Conservation (phyloP, 2,797 vertebrate genomes). For the Crotalus adamanteus region DNA sequence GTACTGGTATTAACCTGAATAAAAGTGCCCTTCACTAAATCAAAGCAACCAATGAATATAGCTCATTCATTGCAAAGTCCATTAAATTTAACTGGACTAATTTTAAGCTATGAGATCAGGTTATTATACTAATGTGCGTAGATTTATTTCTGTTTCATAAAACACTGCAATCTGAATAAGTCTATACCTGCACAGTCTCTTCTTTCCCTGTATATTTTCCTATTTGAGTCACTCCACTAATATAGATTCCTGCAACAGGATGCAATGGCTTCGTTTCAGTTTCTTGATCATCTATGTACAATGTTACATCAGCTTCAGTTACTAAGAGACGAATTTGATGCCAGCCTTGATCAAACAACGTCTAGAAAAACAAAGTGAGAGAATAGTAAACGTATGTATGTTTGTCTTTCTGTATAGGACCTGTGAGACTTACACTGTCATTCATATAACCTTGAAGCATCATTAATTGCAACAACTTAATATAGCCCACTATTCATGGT, state of each 20-base stretch:
- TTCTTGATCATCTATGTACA: constrained; percentile 90
- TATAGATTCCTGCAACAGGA: constrained; percentile 90
- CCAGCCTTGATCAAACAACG: constrained; percentile 93
- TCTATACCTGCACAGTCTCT: constrained; percentile 89
- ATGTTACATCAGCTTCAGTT: constrained; percentile 87
- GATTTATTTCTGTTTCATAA: background rate
- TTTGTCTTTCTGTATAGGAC: background rate
- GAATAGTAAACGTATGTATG: background rate
- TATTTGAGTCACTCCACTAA: constrained; percentile 93
- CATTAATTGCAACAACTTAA: background rate
- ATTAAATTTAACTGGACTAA: background rate
- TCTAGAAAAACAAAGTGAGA: constrained; percentile 57
- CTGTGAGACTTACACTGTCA: background rate
- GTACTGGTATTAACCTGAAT: background rate
- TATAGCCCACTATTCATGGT: background rate
- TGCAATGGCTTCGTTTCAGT: constrained; percentile 81
- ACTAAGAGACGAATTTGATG: constrained; percentile 93
- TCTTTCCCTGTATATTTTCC: constrained; percentile 94
- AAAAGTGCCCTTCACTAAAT: background rate
- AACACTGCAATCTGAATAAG: background rate
- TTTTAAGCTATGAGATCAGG: background rate
- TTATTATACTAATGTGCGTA: background rate
- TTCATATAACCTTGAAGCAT: background rate
- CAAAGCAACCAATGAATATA: background rate
- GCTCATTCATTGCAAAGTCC: background rate